Percentiles rank a stretch among this genome's conserved stretches.
Evolutionary conservation across 2,888 invertebrate species (phyloP).

Genomic region (Heliconius ismenius): DNA sequence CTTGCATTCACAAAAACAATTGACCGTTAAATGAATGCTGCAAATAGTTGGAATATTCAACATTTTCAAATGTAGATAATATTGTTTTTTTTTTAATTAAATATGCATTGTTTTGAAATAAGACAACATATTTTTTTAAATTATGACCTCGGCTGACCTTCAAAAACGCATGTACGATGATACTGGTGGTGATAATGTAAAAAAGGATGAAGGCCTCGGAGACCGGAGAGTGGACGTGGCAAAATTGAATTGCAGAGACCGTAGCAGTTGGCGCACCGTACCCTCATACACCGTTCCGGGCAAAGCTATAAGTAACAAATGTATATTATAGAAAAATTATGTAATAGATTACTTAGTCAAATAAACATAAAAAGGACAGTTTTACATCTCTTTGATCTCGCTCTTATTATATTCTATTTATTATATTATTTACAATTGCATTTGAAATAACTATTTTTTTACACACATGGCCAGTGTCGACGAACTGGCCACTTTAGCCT

Average conservation of each 20-base stretch:
- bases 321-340: no score
- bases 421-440: not conserved
- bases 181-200: no score
- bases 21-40: constrained; percentile 27
- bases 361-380: not conserved
- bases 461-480: not conserved
- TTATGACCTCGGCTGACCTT: no score
- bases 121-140: not conserved
- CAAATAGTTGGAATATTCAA: constrained; percentile 30
- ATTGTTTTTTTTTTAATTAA: not conserved
- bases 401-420: not conserved
- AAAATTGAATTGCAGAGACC: no score
- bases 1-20: constrained; percentile 36
- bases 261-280: no score
- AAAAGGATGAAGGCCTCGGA: no score
- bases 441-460: not conserved
- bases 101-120: not conserved
- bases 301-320: no score
- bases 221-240: no score
- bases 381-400: not conserved
- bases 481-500: not conserved
- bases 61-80: not conserved
- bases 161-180: no score
- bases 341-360: no score
- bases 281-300: no score